phyloP scores from a whole-genome alignment of 2,888 invertebrate genomes.

The Keiferia lycopersicella region DNA sequence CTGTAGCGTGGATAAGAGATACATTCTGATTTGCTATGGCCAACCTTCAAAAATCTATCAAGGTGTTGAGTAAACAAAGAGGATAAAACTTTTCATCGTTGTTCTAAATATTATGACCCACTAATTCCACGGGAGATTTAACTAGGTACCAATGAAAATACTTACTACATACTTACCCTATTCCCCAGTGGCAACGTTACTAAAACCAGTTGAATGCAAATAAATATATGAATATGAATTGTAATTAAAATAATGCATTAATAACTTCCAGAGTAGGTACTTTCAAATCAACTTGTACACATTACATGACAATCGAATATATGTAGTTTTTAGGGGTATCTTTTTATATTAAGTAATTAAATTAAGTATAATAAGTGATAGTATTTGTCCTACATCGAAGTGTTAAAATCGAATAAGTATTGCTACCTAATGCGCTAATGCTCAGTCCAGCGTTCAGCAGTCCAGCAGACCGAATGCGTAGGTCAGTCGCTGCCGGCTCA shows the following conservation, averaged over 20 bases:
- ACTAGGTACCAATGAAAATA: too few relatives aligned
- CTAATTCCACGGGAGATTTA: too few relatives aligned
- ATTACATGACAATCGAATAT: slow-evolving; percentile 33
- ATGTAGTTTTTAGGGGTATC: slow-evolving; percentile 26
- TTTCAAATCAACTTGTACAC: neutral
- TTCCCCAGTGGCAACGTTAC: too few relatives aligned
- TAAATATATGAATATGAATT: too few relatives aligned
- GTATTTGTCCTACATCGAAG: slow-evolving; percentile 32
- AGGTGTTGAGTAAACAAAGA: neutral
- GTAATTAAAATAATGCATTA: too few relatives aligned
- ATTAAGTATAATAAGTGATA: too few relatives aligned
- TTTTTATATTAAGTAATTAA: too few relatives aligned
- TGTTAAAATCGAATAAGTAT: slow-evolving; percentile 51
- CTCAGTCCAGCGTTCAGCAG: slow-evolving; percentile 55
- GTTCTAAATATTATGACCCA: too few relatives aligned
- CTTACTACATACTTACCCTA: too few relatives aligned
- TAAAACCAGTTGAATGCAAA: too few relatives aligned
- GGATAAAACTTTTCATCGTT: too few relatives aligned
- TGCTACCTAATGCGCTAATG: slow-evolving; percentile 43
- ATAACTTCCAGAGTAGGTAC: too few relatives aligned
- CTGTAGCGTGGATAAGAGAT: slow-evolving; percentile 40
- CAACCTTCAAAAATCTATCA: neutral
- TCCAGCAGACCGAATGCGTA: slow-evolving; percentile 35
- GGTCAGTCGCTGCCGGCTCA: slow-evolving; percentile 41
- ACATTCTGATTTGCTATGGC: slow-evolving; percentile 38